Evolutionary conservation across 2,797 vertebrate species (phyloP).

Genomic region (Xenentodon cancila): DNA sequence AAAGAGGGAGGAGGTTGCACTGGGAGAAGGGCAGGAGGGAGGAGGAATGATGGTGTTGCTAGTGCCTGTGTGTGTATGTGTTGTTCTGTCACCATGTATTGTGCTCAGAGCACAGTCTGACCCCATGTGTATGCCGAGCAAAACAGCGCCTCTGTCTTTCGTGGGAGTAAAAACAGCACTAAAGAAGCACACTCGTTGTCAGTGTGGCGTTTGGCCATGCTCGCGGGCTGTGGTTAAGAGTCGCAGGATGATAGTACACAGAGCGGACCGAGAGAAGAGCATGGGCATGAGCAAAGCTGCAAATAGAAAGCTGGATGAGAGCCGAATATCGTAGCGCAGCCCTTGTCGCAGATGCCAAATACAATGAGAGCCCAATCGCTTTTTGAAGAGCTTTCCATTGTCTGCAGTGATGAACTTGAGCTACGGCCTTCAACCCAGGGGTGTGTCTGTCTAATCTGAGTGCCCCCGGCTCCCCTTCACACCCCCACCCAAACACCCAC

Average conservation of each 20-base stretch:
- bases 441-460: conserved; percentile 80
- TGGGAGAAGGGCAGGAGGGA: conserved; percentile 47
- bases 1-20: conserved; percentile 66
- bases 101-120: conserved; percentile 52
- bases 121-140: conserved; percentile 49
- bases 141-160: conserved; percentile 42
- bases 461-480: conserved; percentile 53
- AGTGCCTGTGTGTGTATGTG: conserved; percentile 19
- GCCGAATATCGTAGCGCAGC: conserved; percentile 14
- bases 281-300: conserved; percentile 8
- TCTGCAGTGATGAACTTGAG: conserved; percentile 92
- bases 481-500: conserved; percentile 54
- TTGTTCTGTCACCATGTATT: conserved; percentile 50
- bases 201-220: conserved; percentile 16
- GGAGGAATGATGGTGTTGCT: conserved; percentile 37
- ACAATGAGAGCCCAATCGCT: conserved; percentile 83
- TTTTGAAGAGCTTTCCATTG: conserved; percentile 88
- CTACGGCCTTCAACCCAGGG: conserved; percentile 88
- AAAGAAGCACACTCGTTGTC: conserved; percentile 27
- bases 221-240: conserved; percentile 40
- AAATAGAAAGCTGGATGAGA: conserved; percentile 11
- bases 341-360: conserved; percentile 48
- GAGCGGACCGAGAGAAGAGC: conserved; percentile 9
- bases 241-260: conserved; percentile 10
- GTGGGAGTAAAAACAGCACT: conserved; percentile 20